Evolutionary conservation across 2,113 vertebrate species (phyloP).

Genomic region (Tragulus kanchil): DNA sequence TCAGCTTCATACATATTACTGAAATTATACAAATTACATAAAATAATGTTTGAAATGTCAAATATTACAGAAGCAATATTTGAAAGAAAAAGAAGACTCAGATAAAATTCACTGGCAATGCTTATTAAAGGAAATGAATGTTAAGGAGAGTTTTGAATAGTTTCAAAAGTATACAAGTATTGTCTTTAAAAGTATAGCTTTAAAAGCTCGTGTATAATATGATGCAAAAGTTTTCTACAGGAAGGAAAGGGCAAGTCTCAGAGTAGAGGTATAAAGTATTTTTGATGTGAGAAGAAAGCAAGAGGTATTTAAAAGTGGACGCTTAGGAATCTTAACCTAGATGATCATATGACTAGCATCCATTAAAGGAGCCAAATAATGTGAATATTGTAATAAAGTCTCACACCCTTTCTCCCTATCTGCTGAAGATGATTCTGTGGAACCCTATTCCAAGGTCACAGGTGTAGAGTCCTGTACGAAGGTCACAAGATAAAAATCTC

Average conservation of each 20-base stretch:
- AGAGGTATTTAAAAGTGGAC: not conserved
- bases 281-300: not conserved
- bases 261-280: not conserved
- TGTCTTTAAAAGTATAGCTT: not conserved
- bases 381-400: not conserved
- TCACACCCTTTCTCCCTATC: not conserved
- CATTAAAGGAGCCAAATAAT: not conserved
- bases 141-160: not conserved
- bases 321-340: not conserved
- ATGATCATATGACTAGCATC: not conserved
- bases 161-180: too few relatives aligned
- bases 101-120: not conserved
- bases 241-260: not conserved
- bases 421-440: not conserved
- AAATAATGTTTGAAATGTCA: conserved; percentile 5
- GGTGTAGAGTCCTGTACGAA: too few relatives aligned
- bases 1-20: not conserved
- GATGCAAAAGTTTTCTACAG: not conserved
- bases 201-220: not conserved
- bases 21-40: not conserved
- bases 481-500: too few relatives aligned
- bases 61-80: not conserved
- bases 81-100: not conserved
- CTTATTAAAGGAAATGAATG: conserved; percentile 1
- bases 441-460: too few relatives aligned